A percentile compares a stretch with the other conserved stretches of the same genome.
Evolutionary conservation across 1,140 invertebrate genomes (phyloP).

Genomic region (Drosophila simulans): DNA sequence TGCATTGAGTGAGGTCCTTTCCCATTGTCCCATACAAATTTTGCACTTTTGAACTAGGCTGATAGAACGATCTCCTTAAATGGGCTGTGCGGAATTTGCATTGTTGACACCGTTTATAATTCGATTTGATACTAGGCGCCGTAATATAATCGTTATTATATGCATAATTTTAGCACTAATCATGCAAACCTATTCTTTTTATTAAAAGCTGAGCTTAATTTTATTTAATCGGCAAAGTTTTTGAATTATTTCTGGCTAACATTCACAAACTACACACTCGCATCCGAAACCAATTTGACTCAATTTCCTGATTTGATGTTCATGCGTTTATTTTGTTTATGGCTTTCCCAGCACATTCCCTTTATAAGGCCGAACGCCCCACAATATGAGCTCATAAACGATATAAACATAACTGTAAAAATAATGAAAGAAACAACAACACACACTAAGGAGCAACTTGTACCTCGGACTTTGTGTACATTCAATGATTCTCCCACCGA

Average conservation of each 20-base stretch:
- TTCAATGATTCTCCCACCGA: constrained; percentile 48
- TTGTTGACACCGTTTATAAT: constrained; percentile 22
- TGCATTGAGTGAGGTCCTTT: constrained; percentile 30
- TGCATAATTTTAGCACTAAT: no score
- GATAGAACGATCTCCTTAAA: no score
- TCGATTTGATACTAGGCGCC: constrained; percentile 26
- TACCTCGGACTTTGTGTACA: constrained; percentile 41
- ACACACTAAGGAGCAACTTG: constrained; percentile 20
- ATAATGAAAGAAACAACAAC: constrained; percentile 25
- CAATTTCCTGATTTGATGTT: constrained; percentile 47
- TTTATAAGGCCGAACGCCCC: constrained; percentile 7
- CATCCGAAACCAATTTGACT: constrained; percentile 25
- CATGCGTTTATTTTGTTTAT: constrained; percentile 43
- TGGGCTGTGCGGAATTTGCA: constrained; percentile 15
- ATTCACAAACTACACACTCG: neutral
- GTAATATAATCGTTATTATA: no score
- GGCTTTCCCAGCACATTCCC: constrained; percentile 12
- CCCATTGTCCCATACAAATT: neutral
- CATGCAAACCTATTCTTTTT: no score
- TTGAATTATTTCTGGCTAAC: no score
- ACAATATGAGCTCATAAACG: constrained; percentile 48
- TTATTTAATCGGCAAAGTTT: no score
- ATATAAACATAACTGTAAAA: constrained; percentile 58
- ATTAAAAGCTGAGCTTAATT: no score
- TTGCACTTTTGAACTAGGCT: no score